Conservation (phyloP, 2,113 vertebrate genomes). For the Talpa occidentalis region DNA sequence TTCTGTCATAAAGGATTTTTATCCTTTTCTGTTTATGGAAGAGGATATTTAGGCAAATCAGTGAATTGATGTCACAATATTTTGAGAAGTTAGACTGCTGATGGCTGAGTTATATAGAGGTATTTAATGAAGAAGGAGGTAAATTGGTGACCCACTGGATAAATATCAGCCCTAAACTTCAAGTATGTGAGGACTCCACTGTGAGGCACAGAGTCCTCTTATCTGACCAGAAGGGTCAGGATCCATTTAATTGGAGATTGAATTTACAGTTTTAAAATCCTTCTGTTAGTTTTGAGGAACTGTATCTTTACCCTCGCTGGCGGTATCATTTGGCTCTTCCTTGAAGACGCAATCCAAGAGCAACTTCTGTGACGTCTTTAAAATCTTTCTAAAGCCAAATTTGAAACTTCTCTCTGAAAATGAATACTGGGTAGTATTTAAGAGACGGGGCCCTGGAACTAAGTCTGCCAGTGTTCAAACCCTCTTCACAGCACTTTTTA, state of each 20-base stretch:
- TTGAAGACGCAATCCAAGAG: neutral
- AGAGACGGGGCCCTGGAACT: neutral
- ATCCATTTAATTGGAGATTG: neutral
- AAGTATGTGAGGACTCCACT: neutral
- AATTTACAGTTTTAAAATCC: neutral
- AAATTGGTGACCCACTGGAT: neutral
- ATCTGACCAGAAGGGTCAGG: too few species aligned
- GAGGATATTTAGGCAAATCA: neutral
- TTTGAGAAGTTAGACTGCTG: constrained; percentile 13
- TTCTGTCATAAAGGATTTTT: neutral
- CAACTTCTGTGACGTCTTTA: neutral
- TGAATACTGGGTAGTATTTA: neutral
- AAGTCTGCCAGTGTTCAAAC: neutral
- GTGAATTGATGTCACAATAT: neutral
- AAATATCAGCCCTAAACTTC: neutral
- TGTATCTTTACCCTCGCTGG: neutral
- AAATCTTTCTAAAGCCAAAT: neutral
- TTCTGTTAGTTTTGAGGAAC: neutral
- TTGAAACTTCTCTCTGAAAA: neutral
- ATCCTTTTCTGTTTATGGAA: constrained; percentile 12
- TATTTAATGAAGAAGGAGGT: neutral
- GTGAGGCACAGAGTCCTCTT: neutral
- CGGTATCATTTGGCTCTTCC: neutral
- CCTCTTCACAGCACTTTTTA: neutral
- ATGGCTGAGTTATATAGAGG: neutral